Base-by-base conservation (phyloP, 2,888 invertebrate genomes). In the Cepaea hortensis region DNA sequence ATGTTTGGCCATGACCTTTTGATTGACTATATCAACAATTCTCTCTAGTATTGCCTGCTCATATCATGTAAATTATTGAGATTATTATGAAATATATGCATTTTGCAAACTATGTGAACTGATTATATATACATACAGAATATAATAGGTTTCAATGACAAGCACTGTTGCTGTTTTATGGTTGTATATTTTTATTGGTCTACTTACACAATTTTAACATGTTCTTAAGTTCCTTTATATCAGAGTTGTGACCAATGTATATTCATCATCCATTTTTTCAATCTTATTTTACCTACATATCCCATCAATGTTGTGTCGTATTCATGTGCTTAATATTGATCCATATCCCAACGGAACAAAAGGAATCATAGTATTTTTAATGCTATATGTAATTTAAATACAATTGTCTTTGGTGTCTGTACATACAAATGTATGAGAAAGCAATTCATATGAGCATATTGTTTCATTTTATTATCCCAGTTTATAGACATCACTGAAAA, bases 281-380 rank as follows among this genome's bases (percentile, higher is more conserved):
- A 20, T 85, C 62, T 72, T 62, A 81, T 70, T 81, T 85, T n/a
- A 75, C 11, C 75, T 9, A 72, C 85, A 85, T 85, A 85, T 81
- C 85, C 76, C 76, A 65, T 85, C 18, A 81, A 23, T 85, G 81
- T 85, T 81, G 85, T 85, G 81, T 85, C 62, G 85, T 85, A 85
- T 85, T 15, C n/a, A 35, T 85, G 85, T 85, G 85, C 85, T 85
- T 85, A 72, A 72, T 80, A n/a, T 35, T 62, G 15, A 62, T 85
- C 61, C n/a, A 35, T 70, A 68, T n/a, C 23, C 79, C 48, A 48
- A n/a, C 11, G 50, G 70, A 81, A 23, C 48, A 62, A 48, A 68
- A 61, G 23, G 62, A 84, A 82, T 6, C 15, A 70, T 65, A 62
- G 65, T 15, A 55, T 50, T n/a, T 61, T 23, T 9, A 13, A 23